phyloP scores from a whole-genome alignment of 2,113 vertebrate genomes.

The Ictalurus punctatus region DNA sequence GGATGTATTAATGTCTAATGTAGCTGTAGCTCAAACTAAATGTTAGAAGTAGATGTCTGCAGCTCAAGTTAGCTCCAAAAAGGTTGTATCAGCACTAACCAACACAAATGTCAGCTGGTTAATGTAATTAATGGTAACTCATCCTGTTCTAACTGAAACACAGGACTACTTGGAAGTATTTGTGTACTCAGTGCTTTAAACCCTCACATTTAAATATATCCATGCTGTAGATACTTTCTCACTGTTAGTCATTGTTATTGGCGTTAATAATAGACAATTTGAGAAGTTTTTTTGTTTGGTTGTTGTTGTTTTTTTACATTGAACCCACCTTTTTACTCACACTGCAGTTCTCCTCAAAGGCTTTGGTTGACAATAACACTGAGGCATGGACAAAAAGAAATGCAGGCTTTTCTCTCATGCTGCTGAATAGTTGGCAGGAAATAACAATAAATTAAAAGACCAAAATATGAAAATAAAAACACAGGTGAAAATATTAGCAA shows the following conservation, averaged over 20 bases:
- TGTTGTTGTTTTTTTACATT: background rate
- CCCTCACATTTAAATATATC: background rate
- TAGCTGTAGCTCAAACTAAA: background rate
- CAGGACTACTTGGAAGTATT: background rate
- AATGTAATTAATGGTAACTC: background rate
- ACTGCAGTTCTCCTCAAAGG: background rate
- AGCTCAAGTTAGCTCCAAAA: background rate
- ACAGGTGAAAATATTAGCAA: background rate
- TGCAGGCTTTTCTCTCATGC: background rate
- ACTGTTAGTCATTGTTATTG: background rate
- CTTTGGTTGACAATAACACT: background rate
- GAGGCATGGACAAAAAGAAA: background rate
- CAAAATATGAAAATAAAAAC: background rate
- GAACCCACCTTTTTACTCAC: background rate
- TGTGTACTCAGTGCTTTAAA: background rate
- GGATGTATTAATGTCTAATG: background rate
- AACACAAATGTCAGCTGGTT: background rate
- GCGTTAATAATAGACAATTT: background rate
- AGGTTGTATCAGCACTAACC: background rate
- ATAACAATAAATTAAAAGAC: background rate
- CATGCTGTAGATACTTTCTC: background rate
- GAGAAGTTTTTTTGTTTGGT: background rate
- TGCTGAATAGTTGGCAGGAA: background rate
- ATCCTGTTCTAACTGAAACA: background rate
- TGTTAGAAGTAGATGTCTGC: background rate